These are phyloP conservation scores for Microtus pennsylvanicus DNA, from an alignment of 2,113 vertebrate genomes.

Conservation along the genomic window DNA sequence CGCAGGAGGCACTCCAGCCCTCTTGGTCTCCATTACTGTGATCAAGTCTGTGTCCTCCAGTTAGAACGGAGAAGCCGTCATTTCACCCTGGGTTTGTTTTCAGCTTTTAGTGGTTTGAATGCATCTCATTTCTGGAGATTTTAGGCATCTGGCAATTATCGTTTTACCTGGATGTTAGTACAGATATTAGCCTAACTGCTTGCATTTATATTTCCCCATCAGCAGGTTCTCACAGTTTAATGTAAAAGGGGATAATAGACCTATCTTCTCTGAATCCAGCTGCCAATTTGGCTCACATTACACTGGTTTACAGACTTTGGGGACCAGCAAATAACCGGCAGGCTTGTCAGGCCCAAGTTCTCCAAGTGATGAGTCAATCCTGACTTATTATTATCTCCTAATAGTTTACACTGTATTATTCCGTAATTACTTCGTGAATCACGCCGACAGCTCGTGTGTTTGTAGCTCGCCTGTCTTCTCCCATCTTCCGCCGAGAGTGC, in stretches of 20 bases:
- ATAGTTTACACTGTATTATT: conserved; percentile 79
- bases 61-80: not conserved
- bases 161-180: not conserved
- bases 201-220: conserved; percentile 56
- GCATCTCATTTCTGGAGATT: conserved; percentile 1
- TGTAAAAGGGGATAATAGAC: conserved; percentile 38
- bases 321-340: conserved; percentile 62
- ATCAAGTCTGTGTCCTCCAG: not conserved
- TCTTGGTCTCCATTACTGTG: not conserved
- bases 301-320: conserved; percentile 40
- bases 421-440: conserved; percentile 82
- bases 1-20: not conserved
- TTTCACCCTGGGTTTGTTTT: not conserved
- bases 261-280: conserved; percentile 66
- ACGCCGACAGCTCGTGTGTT: conserved; percentile 73
- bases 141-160: conserved; percentile 51
- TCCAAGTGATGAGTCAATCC: conserved; percentile 67
- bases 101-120: not conserved
- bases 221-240: conserved; percentile 35
- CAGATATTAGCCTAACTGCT: conserved; percentile 52
- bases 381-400: conserved; percentile 81
- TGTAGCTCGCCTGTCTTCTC: conserved; percentile 64
- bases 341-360: conserved; percentile 64
- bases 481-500: conserved; percentile 52
- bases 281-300: conserved; percentile 60